Conservation (phyloP, 2,888 invertebrate genomes). For the Smittia aterrima region DNA sequence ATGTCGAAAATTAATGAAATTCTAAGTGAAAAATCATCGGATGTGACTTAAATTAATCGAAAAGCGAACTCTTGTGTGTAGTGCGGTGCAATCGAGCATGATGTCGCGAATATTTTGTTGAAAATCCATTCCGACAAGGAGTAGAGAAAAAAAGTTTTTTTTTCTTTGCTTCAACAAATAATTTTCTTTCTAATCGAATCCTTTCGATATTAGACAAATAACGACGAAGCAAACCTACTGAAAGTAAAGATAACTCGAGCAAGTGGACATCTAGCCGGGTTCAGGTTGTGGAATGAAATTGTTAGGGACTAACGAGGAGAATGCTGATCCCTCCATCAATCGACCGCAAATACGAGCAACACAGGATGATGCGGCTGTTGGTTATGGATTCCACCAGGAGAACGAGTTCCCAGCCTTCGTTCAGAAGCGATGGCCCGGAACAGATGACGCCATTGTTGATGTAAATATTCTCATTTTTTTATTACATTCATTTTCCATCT, state of each 20-base stretch:
- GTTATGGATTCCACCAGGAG: conserved; percentile 85
- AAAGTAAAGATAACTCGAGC: neutral
- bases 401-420: conserved; percentile 54
- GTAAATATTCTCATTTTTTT: conserved; percentile 58
- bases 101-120: neutral
- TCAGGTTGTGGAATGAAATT: conserved; percentile 63
- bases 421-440: conserved; percentile 79
- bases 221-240: neutral
- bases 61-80: neutral
- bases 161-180: neutral
- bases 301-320: conserved; percentile 67
- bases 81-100: neutral
- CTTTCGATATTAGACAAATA: neutral
- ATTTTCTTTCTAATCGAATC: neutral
- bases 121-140: neutral
- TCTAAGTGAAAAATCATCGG: conserved; percentile 33
- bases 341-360: conserved; percentile 66
- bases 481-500: neutral
- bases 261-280: neutral
- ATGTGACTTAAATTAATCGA: neutral
- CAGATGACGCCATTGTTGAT: conserved; percentile 81
- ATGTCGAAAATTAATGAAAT: conserved; percentile 24
- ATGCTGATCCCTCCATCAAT: conserved; percentile 55
- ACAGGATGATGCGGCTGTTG: conserved; percentile 91
- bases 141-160: neutral